Evolutionary conservation across 2,888 invertebrate species (phyloP).

Genomic region (Xanthia icteritia): DNA sequence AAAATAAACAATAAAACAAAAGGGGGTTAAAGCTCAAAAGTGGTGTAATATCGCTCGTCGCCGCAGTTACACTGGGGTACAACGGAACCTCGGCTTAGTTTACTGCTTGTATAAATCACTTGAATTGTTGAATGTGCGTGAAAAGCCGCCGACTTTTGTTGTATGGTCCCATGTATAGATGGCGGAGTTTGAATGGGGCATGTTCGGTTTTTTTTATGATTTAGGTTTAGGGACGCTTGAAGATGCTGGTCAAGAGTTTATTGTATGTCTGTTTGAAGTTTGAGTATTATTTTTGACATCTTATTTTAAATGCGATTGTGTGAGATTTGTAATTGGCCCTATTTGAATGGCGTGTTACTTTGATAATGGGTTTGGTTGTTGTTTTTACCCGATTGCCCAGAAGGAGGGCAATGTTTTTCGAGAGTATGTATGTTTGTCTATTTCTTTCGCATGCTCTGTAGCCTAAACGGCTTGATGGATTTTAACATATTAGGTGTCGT

Average conservation of each 20-base stretch:
- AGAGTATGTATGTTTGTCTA: too few species aligned
- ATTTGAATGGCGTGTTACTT: not conserved
- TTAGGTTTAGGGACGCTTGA: not conserved
- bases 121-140: slow-evolving; percentile 89
- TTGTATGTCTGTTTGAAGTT: not conserved
- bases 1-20: slow-evolving; percentile 57
- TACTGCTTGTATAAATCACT: slow-evolving; percentile 86
- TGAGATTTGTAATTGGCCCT: not conserved
- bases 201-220: not conserved
- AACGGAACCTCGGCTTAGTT: slow-evolving; percentile 75
- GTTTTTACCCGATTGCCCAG: not conserved
- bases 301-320: not conserved
- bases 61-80: slow-evolving; percentile 62
- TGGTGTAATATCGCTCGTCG: slow-evolving; percentile 56
- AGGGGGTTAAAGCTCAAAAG: slow-evolving; percentile 49
- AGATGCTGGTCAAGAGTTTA: not conserved
- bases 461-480: too few species aligned
- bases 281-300: not conserved
- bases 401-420: too few species aligned
- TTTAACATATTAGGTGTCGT: too few species aligned
- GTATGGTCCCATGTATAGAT: slow-evolving; percentile 58
- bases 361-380: not conserved
- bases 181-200: slow-evolving; percentile 46
- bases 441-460: too few species aligned
- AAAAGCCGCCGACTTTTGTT: slow-evolving; percentile 77